Percentiles rank a stretch among this genome's conserved stretches.
phyloP scores from a whole-genome alignment of 2,888 invertebrate species.

The Phengaris alcon region DNA sequence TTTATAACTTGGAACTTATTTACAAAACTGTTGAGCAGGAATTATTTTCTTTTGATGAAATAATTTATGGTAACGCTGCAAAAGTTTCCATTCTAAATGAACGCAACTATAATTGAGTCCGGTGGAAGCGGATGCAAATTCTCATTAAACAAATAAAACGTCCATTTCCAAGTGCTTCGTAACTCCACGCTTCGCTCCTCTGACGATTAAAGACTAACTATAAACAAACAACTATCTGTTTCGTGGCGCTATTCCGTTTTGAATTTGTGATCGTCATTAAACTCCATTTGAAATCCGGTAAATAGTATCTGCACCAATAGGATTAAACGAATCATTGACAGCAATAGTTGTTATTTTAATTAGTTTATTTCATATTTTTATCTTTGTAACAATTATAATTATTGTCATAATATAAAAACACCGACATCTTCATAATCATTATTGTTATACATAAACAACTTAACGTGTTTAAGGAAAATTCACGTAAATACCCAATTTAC shows the following conservation, averaged over 20 bases:
- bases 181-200: conserved; percentile 1
- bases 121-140: conserved; percentile 11
- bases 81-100: background rate
- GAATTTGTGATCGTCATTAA: background rate
- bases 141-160: conserved; percentile 30
- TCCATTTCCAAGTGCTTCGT: conserved; percentile 15
- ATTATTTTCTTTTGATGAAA: background rate
- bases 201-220: conserved; percentile 13
- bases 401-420: no score
- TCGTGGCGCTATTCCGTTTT: background rate
- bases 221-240: background rate
- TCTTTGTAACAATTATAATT: no score
- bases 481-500: no score
- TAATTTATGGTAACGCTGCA: background rate
- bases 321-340: background rate
- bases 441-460: no score
- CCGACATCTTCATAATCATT: no score
- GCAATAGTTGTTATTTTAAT: no score
- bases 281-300: background rate
- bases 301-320: background rate
- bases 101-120: conserved; percentile 10
- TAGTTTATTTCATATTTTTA: no score
- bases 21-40: no score
- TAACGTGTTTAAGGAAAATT: no score
- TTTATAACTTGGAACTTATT: no score